A percentile compares a stretch with the other conserved stretches of the same genome.
Evolutionary conservation across 2,113 vertebrate genomes (phyloP).

Genomic region (Poicephalus gulielmi): DNA sequence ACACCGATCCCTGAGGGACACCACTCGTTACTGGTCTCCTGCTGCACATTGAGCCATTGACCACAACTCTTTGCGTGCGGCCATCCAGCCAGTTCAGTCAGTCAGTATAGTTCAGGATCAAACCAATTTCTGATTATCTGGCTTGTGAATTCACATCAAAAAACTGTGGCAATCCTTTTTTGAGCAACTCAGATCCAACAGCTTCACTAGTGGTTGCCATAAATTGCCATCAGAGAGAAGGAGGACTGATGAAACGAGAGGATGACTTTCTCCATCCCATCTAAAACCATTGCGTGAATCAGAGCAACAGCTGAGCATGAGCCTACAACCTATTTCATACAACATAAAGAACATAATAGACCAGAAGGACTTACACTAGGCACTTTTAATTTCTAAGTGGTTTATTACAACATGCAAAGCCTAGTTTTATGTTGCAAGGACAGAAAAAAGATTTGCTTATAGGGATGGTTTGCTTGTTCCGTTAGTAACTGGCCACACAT

Average conservation of each 20-base stretch:
- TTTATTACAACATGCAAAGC: neutral
- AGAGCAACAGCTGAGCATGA: neutral
- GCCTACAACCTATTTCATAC: neutral
- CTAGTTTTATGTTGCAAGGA: neutral
- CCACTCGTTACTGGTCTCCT: too few relatives aligned
- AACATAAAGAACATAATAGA: neutral
- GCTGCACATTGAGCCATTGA: too few relatives aligned
- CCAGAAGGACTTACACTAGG: neutral
- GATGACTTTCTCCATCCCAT: neutral
- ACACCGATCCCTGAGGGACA: too few relatives aligned
- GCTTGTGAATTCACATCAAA: neutral
- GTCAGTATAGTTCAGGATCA: neutral
- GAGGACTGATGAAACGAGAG: neutral
- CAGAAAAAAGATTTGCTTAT: neutral
- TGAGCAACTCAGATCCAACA: neutral
- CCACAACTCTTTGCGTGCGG: too few relatives aligned
- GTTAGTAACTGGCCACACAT: neutral
- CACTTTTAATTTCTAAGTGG: neutral
- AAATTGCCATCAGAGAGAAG: neutral
- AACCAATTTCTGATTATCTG: neutral
- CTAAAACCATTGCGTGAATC: neutral
- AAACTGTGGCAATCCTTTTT: neutral
- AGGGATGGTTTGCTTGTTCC: neutral
- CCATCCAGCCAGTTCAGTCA: too few relatives aligned
- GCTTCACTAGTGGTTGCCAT: rapidly evolving